Evolutionary conservation across 2,888 invertebrate species (phyloP), one percentile per base, ranked within the genome.

Genomic region (Villa cingulata): DNA sequence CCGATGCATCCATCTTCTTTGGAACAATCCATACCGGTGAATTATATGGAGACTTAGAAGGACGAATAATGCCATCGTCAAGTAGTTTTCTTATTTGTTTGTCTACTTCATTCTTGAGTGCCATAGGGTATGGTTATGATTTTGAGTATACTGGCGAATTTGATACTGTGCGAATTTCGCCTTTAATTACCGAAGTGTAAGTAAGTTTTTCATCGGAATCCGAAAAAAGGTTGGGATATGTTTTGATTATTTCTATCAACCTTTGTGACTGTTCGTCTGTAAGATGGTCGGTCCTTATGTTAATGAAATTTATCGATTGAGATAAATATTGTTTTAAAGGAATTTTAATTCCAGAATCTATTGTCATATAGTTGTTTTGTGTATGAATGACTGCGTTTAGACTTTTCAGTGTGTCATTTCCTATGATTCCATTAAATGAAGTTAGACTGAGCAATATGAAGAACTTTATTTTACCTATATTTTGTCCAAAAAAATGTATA

Each of bases 21-120:
- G n/a, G n/a, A n/a, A n/a, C n/a, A n/a, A n/a, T n/a, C n/a, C n/a
- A n/a, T n/a, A n/a, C n/a, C n/a, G n/a, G n/a, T n/a, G n/a, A n/a
- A n/a, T n/a, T n/a, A n/a, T 37, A 43, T 10, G 27, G 45, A 27
- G 45, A n/a, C 37, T 29, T 45, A 7, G 43, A 4, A 38, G 45
- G 46, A 37, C 43, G 3, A 46, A 45, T 48, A 19, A 50, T 48
- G 2, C 48, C 43, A 23, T 50, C 45, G 1, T 43, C 40, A 17
- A 48, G 49, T 12, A 51, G 18, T 42, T 50, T 46, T 16, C 20
- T 46, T 38, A n/a, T n/a, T 46, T 50, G 45, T 37, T 16, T 46
- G n/a, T 45, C 45, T 27, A 45, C 45, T 27, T 45, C 48, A 7
- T 32, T 27, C 34, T 45, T 43, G 2, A 48, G n/a, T 17, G 41